Base-by-base conservation (phyloP, 1,140 invertebrate genomes). In the Drosophila funebris region DNA sequence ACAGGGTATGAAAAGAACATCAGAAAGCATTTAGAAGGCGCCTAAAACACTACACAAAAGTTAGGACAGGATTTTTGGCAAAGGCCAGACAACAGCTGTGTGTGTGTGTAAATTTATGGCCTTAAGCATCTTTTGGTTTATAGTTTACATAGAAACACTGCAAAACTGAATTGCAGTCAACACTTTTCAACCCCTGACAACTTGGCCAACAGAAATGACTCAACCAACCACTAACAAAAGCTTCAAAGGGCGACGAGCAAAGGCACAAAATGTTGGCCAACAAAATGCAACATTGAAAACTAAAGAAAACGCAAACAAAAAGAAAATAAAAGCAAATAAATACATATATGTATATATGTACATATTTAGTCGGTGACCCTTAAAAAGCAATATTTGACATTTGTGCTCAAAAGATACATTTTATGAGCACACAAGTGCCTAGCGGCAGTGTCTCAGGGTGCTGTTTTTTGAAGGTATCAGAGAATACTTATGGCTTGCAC, bases 321-420 rank as follows among this genome's bases (percentile, higher is more conserved):
- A 50, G 57, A 6, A 46, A 60, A 33, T 46, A 33, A 57, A 57
- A 57, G 29, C 14, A 50, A 41, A 62, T 18, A n/a, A n/a, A n/a
- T n/a, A n/a, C n/a, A n/a, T n/a, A n/a, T n/a, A n/a, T n/a, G n/a
- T n/a, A 48, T 11, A 33, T 20, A 18, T 43, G 11, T 5, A 69
- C 81, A 81, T 76, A 52, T 76, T 87, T 88, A 83, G 68, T 43
- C 52, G 62, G 33, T 87, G 83, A 87, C 83, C 83, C 83, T 87
- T 87, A 87, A 87, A 84, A 88, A 87, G 83, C 83, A 70, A 87
- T 87, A 87, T 87, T 88, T 87, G 83, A 87, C 83, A 79, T 87
- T 87, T 87, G 83, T 87, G 83, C 83, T 87, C 83, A 79, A 87
- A 89, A 83, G 46, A 87, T 72, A 85, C 78, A 87, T 84, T 87